Evolutionary conservation across 2,888 invertebrate species (phyloP), one percentile per base, ranked within the genome.

Genomic region (Chrysolina haemoptera): DNA sequence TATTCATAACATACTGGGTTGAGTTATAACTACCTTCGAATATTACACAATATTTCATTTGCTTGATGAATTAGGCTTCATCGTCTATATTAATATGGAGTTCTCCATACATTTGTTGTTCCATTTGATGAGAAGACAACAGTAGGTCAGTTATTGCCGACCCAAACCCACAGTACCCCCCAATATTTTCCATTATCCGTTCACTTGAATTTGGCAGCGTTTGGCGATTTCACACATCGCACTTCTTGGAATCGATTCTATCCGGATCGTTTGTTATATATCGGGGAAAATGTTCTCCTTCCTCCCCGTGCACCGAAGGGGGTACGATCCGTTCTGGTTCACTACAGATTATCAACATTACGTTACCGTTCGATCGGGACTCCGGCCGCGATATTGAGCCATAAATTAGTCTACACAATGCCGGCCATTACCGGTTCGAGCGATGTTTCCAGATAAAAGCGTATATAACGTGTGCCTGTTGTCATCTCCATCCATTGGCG

Each of bases 371-470:
- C 85, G 83, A 85, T 86, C 82, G 81, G 82, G 80, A 80, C 81
- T 82, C 84, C 80, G 82, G 83, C 83, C 81, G 84, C 83, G 86
- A 85, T 86, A 86, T 86, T 85, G 86, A 85, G 84, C 82, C 78
- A 86, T 86, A 86, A 86, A 86, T 86, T 86, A 86, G 84, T 83
- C 80, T 77, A 76, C 84, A 85, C 86, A 86, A 86, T 85, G 83
- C 83, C 83, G 82, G 81, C 85, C 86, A 85, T 86, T 86, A 84
- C 84, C 83, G 84, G 83, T 78, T 80, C 80, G 75, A 79, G 74
- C 83, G 82, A 83, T 85, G 82, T 81, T 84, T 82, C 79, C 79
- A 81, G 84, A 84, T 84, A 84, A 84, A 84, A 84, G 82, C 82
- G 68, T 68, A 70, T 71, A 79, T 83, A 82, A 83, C 80, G 80